phyloP scores from a whole-genome alignment of 2,888 invertebrate genomes.

The Polydrusus pterygomalis region DNA sequence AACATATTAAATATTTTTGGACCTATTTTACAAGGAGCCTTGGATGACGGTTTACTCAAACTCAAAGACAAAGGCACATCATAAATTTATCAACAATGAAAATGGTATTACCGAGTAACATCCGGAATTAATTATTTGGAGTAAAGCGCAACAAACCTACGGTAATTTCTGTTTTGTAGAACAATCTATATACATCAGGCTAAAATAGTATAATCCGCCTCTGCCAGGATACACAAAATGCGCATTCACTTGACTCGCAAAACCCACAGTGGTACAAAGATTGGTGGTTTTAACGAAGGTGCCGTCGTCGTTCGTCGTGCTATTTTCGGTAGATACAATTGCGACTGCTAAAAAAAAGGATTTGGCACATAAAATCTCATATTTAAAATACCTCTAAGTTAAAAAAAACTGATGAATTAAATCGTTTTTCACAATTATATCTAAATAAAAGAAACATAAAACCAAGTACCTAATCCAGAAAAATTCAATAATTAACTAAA shows the following conservation, averaged over 20 bases:
- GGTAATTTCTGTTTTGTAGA: conserved; percentile 48
- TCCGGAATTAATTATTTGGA: conserved; percentile 21
- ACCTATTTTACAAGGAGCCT: too few species aligned
- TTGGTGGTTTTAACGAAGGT: conserved; percentile 23
- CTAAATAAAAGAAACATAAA: too few species aligned
- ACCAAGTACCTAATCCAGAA: too few species aligned
- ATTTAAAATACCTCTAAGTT: too few species aligned
- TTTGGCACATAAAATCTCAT: too few species aligned
- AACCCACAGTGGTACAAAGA: conserved; percentile 26
- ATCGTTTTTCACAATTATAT: too few species aligned
- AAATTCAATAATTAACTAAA: too few species aligned
- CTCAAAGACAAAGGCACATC: conserved; percentile 4
- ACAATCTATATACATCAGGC: conserved; percentile 49
- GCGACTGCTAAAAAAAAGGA: too few species aligned
- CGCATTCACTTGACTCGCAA: conserved; percentile 10
- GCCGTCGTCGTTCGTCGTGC: not conserved
- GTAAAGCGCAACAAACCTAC: conserved; percentile 37
- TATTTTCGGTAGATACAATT: not conserved
- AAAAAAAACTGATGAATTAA: too few species aligned
- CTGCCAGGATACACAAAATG: conserved; percentile 19
- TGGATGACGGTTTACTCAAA: too few species aligned
- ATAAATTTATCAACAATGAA: conserved; percentile 18
- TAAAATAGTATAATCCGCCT: conserved; percentile 41
- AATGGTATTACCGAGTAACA: conserved; percentile 13
- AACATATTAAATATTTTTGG: too few species aligned